Evolutionary conservation across 2,888 invertebrate species (phyloP).

Genomic region (Lithophane ornitopus): DNA sequence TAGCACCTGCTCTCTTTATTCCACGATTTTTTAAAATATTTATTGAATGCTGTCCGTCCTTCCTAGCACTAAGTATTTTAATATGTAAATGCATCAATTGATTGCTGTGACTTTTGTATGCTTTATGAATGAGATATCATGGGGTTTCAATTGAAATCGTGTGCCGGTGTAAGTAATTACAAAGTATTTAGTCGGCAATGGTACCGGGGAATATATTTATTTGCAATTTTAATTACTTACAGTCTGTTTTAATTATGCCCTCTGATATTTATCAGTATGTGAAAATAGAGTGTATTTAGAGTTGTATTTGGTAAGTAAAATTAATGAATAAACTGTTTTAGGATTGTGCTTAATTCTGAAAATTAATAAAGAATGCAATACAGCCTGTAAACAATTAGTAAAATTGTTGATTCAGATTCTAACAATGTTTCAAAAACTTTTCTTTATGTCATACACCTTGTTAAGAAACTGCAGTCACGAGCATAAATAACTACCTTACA

Average conservation of each 20-base stretch:
- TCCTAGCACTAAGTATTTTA: slow-evolving; percentile 46
- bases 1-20: too few relatives aligned
- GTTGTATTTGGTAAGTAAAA: neutral
- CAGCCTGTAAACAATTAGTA: neutral
- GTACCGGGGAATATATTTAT: slow-evolving; percentile 1
- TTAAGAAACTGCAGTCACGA: neutral
- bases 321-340: neutral
- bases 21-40: too few relatives aligned
- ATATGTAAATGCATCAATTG: slow-evolving; percentile 65
- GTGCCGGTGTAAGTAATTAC: slow-evolving; percentile 58
- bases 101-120: slow-evolving; percentile 59
- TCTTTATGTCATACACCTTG: neutral
- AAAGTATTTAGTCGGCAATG: slow-evolving; percentile 33
- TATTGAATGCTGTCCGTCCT: neutral
- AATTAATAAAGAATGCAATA: neutral
- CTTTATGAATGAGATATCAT: slow-evolving; percentile 57
- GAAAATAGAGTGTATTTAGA: neutral
- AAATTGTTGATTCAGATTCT: neutral
- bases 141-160: slow-evolving; percentile 57
- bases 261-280: neutral
- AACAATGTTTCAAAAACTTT: neutral
- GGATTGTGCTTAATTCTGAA: neutral
- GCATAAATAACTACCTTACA: too few relatives aligned
- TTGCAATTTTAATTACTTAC: slow-evolving; percentile 19
- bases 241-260: slow-evolving; percentile 14